Evolutionary conservation across 1,140 invertebrate genomes (phyloP), one percentile per base, ranked within the genome.

Genomic region (Brachionus plicatilis): DNA sequence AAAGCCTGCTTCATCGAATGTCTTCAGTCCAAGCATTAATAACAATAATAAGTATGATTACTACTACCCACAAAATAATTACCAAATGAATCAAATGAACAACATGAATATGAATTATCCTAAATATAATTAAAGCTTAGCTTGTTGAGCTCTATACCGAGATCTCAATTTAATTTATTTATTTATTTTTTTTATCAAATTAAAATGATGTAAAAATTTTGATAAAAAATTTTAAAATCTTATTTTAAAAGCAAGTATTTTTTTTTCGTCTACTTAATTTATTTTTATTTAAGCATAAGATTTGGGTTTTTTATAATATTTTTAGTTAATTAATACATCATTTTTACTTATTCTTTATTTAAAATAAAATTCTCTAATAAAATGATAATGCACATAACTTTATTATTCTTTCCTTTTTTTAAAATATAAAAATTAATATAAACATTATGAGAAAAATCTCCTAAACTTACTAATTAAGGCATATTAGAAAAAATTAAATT

Each of bases 31-130:
- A 9, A 75, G 41, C 37, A 27, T 50, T 29, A 76, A 53, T 41
- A 37, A 3, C 5, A 76, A 76, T 8, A 76, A 75, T 7, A 50
- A 76, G 11, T 76, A 76, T 37, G 72, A 76, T 33, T 76, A 50
- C 20, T 76, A 27, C 24, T 47, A 76, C 11, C 72, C 41, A 76
- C 72, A 76, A 29, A 50, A 76, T 47, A 50, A 50, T 27, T 50
- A 76, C 11, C 17, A 76, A 14, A 76, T 76, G 72, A 76, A 76
- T 29, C 41, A 76, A 29, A 76, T 76, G 72, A 76, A 76, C 29
- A 17, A 76, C 7, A 27, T 76, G 72, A 76, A 76, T 12, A 29
- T 29, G 43, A 76, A 76, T 29, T 27, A 76, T 75, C 66, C 66
- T 1, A 68, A 68, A 33, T 68, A 68, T 68, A 68, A 45, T 43